Evolutionary conservation across 1,140 invertebrate genomes (phyloP).

Genomic region (Drosophila willistoni): DNA sequence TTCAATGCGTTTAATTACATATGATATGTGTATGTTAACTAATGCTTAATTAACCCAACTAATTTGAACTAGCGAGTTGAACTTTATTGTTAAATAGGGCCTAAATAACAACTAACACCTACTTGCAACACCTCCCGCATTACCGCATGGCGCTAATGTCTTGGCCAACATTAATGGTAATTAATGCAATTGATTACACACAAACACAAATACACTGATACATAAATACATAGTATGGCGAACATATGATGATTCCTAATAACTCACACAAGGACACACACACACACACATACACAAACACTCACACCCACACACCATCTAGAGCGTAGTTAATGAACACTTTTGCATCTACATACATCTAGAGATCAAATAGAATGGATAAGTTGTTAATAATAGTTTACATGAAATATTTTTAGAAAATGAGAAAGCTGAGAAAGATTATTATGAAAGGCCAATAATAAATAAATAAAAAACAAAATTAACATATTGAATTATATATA

Average conservation of each 20-base stretch:
- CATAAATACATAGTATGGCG: slow-evolving; percentile 26
- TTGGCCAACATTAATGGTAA: slow-evolving; percentile 72
- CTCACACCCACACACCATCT: slow-evolving; percentile 28
- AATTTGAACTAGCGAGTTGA: slow-evolving; percentile 2
- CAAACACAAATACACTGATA: slow-evolving; percentile 41
- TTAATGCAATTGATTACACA: slow-evolving; percentile 77
- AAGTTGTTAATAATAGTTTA: slow-evolving; percentile 76
- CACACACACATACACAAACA: slow-evolving; percentile 34
- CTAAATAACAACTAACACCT: not conserved
- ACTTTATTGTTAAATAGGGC: not conserved
- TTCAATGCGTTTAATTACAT: not conserved
- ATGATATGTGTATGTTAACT: slow-evolving; percentile 10
- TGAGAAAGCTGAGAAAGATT: slow-evolving; percentile 23
- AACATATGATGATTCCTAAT: slow-evolving; percentile 73
- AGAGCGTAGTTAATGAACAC: slow-evolving; percentile 64
- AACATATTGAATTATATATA: slow-evolving; percentile 35
- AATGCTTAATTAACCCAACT: slow-evolving; percentile 5
- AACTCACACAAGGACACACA: slow-evolving; percentile 40
- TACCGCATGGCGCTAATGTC: slow-evolving; percentile 50
- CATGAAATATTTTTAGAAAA: slow-evolving; percentile 63
- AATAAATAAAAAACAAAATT: slow-evolving; percentile 27
- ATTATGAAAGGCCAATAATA: slow-evolving; percentile 64
- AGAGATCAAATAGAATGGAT: slow-evolving; percentile 55
- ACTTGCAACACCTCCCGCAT: slow-evolving; percentile 9
- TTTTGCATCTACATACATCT: slow-evolving; percentile 59